Percentiles rank a stretch among this genome's conserved stretches.
Evolutionary conservation across 2,113 vertebrate genomes (phyloP).

Genomic region (Stigmatopora argus): DNA sequence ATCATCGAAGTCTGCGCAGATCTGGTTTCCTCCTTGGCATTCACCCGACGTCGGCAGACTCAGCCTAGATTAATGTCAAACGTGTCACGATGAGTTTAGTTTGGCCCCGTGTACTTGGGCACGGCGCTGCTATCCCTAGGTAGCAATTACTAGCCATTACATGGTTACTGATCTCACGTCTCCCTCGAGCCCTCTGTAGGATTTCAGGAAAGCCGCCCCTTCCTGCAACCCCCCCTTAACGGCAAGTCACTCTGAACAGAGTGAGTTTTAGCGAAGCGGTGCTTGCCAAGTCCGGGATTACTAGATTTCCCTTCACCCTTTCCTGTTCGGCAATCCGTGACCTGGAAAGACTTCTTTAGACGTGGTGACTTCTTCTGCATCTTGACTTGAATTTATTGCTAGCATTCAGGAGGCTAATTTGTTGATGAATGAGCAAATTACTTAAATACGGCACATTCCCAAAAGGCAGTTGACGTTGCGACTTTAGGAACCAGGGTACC

Average conservation of each 20-base stretch:
- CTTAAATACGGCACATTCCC: not conserved
- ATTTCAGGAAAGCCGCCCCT: constrained; percentile 65
- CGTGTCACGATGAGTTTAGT: constrained; percentile 67
- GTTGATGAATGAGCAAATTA: not conserved
- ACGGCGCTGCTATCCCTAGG: constrained; percentile 63
- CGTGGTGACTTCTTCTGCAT: constrained; percentile 39
- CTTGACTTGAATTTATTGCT: constrained; percentile 29
- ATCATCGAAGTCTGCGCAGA: constrained; percentile 67
- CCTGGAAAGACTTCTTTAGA: constrained; percentile 52
- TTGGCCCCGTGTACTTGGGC: constrained; percentile 64
- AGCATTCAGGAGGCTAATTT: not conserved
- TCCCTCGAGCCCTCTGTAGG: constrained; percentile 59
- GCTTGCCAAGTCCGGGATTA: constrained; percentile 55
- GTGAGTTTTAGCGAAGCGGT: constrained; percentile 52
- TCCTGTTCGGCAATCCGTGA: constrained; percentile 28
- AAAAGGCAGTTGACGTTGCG: not conserved
- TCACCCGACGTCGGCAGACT: constrained; percentile 65
- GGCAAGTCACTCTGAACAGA: constrained; percentile 61
- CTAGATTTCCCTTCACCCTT: constrained; percentile 48
- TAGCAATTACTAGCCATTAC: constrained; percentile 75
- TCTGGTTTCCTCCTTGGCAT: constrained; percentile 69
- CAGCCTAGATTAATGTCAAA: constrained; percentile 72
- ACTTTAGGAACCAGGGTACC: not conserved
- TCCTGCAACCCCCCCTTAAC: constrained; percentile 60
- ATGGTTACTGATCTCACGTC: constrained; percentile 73